phyloP scores from a whole-genome alignment of 2,888 invertebrate species.

The Orchestes rusci region DNA sequence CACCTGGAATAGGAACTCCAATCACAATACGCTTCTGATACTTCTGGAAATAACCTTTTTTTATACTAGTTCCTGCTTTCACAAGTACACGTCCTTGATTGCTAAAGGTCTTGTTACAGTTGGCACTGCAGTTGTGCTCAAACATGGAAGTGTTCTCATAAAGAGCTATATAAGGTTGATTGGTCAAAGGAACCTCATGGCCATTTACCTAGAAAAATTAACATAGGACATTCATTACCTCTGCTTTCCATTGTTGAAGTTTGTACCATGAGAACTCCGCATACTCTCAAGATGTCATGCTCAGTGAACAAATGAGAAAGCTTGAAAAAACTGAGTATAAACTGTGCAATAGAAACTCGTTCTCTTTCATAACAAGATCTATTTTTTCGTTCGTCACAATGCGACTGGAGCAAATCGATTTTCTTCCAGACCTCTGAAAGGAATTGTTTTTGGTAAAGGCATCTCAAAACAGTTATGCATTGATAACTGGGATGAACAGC shows the following conservation, averaged over 20 bases:
- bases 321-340: constrained; percentile 63
- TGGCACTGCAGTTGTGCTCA: constrained; percentile 76
- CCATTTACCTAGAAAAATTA: constrained; percentile 61
- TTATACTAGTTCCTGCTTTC: constrained; percentile 53
- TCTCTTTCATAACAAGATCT: constrained; percentile 47
- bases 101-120: constrained; percentile 74
- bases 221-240: too few species aligned
- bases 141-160: constrained; percentile 69
- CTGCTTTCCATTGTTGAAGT: too few species aligned
- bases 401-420: constrained; percentile 58
- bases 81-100: constrained; percentile 56
- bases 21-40: not conserved
- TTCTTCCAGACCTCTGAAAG: constrained; percentile 56
- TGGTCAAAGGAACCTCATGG: constrained; percentile 70
- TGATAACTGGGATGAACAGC: constrained; percentile 69
- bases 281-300: constrained; percentile 66
- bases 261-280: constrained; percentile 75
- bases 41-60: constrained; percentile 46
- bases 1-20: constrained; percentile 44
- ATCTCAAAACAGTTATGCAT: constrained; percentile 64
- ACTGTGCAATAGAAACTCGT: constrained; percentile 50
- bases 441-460: constrained; percentile 59
- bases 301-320: constrained; percentile 53
- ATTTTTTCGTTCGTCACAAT: constrained; percentile 55
- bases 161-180: constrained; percentile 65